Percentiles rank a stretch among this genome's conserved stretches.
Evolutionary conservation across 2,888 invertebrate species (phyloP).

Genomic region (Lasioglossum marginatum): DNA sequence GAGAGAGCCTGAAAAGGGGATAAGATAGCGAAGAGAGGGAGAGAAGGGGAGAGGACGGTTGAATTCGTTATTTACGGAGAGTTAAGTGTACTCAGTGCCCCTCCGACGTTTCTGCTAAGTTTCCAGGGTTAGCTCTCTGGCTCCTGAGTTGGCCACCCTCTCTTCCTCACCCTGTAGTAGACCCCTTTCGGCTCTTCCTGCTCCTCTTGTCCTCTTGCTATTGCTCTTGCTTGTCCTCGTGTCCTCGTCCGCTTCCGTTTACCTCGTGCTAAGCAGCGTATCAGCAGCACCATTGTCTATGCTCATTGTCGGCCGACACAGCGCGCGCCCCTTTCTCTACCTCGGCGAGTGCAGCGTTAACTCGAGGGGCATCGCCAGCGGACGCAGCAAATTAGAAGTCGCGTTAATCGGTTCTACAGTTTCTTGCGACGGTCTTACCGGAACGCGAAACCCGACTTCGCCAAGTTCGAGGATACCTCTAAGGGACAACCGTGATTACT

Average conservation of each 20-base stretch:
- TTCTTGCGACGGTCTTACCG: conserved; percentile 29
- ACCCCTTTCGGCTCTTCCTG: neutral
- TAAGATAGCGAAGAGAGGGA: conserved; percentile 4
- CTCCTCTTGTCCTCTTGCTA: neutral
- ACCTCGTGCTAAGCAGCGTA: conserved; percentile 67
- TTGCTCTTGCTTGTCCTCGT: conserved; percentile 14
- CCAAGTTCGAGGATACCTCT: neutral
- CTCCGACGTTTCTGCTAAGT: conserved; percentile 32
- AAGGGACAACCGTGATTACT: neutral
- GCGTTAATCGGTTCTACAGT: conserved; percentile 64
- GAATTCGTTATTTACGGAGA: conserved; percentile 70
- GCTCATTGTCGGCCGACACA: conserved; percentile 61
- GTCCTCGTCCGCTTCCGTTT: conserved; percentile 53
- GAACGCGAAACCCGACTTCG: neutral
- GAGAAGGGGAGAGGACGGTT: neutral
- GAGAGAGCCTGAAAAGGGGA: neutral
- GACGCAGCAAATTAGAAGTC: conserved; percentile 59
- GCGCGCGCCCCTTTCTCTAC: conserved; percentile 26
- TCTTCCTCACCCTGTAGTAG: neutral
- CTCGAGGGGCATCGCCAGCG: conserved; percentile 47
- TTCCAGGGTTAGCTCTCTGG: conserved; percentile 45
- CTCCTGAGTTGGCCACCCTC: conserved; percentile 56
- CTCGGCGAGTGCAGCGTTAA: conserved; percentile 53
- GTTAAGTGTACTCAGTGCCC: conserved; percentile 53
- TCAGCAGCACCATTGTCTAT: conserved; percentile 64